A percentile compares a stretch with the other conserved stretches of the same genome.
Conservation (phyloP, 2,797 vertebrate genomes). For the Alectoris magna region DNA sequence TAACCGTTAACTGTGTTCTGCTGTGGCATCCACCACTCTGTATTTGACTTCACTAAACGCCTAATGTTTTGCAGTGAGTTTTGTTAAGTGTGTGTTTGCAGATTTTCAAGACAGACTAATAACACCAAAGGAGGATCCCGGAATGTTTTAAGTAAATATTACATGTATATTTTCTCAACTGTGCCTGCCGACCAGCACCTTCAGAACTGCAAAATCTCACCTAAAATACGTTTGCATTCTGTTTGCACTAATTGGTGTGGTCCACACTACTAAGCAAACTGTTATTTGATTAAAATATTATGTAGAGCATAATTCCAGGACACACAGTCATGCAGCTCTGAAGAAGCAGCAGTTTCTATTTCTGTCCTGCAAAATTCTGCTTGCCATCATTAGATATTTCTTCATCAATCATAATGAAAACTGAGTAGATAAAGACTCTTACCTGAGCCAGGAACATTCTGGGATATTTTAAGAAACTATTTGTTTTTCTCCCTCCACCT, state of each 20-base stretch:
- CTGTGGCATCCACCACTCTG: neutral
- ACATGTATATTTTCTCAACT: slow-evolving; percentile 51
- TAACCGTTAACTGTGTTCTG: slow-evolving; percentile 34
- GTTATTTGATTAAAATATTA: slow-evolving; percentile 28
- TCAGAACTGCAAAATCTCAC: slow-evolving; percentile 30
- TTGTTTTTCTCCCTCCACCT: neutral
- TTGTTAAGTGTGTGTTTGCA: slow-evolving; percentile 48
- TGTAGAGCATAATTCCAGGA: neutral
- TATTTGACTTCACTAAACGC: slow-evolving; percentile 38
- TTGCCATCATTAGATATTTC: slow-evolving; percentile 18
- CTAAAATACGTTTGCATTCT: neutral
- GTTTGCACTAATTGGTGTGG: neutral
- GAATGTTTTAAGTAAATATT: slow-evolving; percentile 50
- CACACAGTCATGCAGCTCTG: neutral
- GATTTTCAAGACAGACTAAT: slow-evolving; percentile 59
- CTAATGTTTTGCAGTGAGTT: slow-evolving; percentile 44
- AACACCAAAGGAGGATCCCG: slow-evolving; percentile 44
- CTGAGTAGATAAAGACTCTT: neutral
- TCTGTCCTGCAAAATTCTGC: slow-evolving; percentile 5
- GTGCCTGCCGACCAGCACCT: slow-evolving; percentile 14
- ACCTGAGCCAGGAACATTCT: neutral
- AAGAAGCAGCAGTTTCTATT: slow-evolving; percentile 39
- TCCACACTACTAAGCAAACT: neutral
- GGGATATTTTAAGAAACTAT: slow-evolving; percentile 21
- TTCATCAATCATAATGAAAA: slow-evolving; percentile 36